Base-by-base conservation (phyloP, 1,140 invertebrate genomes). In the Drosophila parvula region DNA sequence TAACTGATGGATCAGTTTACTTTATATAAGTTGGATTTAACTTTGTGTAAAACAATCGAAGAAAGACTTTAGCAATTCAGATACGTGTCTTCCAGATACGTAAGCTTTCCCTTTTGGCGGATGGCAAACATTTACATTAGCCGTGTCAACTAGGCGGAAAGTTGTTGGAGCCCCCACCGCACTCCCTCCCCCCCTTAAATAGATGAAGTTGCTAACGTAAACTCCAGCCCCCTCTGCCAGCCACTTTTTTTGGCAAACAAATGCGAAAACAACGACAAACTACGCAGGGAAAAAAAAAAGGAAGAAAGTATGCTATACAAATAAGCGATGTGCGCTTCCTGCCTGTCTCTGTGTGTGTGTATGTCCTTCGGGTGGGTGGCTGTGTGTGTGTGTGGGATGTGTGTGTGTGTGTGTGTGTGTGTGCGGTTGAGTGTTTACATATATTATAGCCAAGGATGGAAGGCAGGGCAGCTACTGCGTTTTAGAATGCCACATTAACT, bases 401-500 rank as follows among this genome's bases (percentile, higher is more conserved):
- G 69, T 48, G 57, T 12, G 47, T 40, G 51, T 36, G 12, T 28
- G 18, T 53, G 16, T 55, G 59, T 56, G 60, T 47, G 70, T 75
- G 57, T 82, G 80, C 77, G 78, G 81, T 71, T 79, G 81, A 84
- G 81, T 80, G 81, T 84, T 84, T 83, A 84, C 81, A 83, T 83
- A 84, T 84, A 83, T 84, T 84, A 83, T 80, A 65, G 62, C 55
- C 61, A 57, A 57, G 79, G 57, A 45, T 38, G 27, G 36, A 34
- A 40, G 41, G 22, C 50, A 43, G 69, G 30, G 53, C 60, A 50
- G 69, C 80, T 47, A 60, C 77, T 84, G 82, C 81, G 78, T 84
- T 84, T 84, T 84, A 84, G 82, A 86, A 84, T 60, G 81, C 74
- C 81, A 84, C 81, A 84, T 84, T 84, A 84, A 86, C 82, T 84